Evolutionary conservation across 2,797 vertebrate genomes (phyloP).

Genomic region (Sebastes oblongus): DNA sequence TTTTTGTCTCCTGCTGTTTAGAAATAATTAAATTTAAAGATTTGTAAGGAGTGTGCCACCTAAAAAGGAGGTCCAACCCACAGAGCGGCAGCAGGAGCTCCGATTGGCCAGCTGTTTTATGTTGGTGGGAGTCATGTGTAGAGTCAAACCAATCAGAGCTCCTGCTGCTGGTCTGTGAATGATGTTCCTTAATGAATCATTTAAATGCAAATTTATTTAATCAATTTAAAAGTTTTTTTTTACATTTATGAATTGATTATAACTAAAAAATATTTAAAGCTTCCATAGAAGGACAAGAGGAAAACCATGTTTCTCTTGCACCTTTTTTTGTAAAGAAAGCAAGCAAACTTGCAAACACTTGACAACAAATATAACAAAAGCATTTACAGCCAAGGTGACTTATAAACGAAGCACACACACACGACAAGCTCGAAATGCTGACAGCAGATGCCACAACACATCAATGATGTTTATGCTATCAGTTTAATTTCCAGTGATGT

Average conservation of each 20-base stretch:
- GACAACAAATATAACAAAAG: not conserved
- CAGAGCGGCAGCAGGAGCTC: not conserved
- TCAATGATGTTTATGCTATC: not conserved
- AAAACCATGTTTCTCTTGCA: not conserved
- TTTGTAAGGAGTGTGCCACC: not conserved
- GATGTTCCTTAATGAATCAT: conserved; percentile 13
- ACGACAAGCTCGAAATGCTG: not conserved
- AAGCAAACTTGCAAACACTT: not conserved
- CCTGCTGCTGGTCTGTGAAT: not conserved
- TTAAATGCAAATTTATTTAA: conserved; percentile 32
- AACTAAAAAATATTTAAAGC: not conserved
- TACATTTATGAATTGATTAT: not conserved
- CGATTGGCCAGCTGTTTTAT: conserved; percentile 1
- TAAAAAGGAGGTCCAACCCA: not conserved
- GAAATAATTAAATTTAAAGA: not conserved
- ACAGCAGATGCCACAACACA: not conserved
- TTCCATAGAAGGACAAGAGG: not conserved
- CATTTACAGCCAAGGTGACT: not conserved
- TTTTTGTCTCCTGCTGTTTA: not conserved
- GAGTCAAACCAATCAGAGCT: conserved; percentile 5
- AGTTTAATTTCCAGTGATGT: not conserved
- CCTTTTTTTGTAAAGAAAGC: not conserved
- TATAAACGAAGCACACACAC: not conserved
- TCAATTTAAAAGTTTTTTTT: not conserved
- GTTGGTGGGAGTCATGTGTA: not conserved